Evolutionary conservation across 2,888 invertebrate species (phyloP).

Genomic region (Lasioglossum oenotherae): DNA sequence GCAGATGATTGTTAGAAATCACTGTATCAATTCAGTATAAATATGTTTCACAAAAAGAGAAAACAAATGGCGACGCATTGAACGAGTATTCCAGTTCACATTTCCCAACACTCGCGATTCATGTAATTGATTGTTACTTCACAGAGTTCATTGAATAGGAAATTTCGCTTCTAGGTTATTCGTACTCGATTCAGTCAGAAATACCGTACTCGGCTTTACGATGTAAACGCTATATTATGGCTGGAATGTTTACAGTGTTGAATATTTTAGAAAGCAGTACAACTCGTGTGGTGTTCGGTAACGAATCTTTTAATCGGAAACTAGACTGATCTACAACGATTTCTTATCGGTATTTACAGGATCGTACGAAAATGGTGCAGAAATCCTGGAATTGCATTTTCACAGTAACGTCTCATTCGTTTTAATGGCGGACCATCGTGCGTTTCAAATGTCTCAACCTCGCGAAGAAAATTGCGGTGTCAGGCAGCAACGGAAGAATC

Average conservation of each 20-base stretch:
- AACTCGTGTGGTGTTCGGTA: neutral
- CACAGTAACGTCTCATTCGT: too few species aligned
- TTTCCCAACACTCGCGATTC: neutral
- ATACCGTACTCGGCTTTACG: neutral
- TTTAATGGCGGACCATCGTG: too few species aligned
- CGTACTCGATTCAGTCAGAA: neutral
- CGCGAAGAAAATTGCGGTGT: too few species aligned
- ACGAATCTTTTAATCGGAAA: neutral
- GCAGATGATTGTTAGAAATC: too few species aligned
- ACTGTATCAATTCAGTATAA: neutral
- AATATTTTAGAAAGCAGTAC: conserved; percentile 5
- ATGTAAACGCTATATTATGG: neutral
- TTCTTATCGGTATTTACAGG: neutral
- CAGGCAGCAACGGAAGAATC: neutral
- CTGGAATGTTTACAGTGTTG: neutral
- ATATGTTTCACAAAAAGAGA: neutral
- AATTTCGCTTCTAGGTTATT: neutral
- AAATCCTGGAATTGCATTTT: neutral
- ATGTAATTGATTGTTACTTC: neutral
- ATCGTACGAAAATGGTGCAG: neutral
- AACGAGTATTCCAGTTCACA: neutral
- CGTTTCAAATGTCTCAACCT: too few species aligned
- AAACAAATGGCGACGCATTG: neutral
- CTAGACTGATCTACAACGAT: neutral
- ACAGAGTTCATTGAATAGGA: neutral